phyloP scores from a whole-genome alignment of 2,797 vertebrate species.

The Apogon talboti region DNA sequence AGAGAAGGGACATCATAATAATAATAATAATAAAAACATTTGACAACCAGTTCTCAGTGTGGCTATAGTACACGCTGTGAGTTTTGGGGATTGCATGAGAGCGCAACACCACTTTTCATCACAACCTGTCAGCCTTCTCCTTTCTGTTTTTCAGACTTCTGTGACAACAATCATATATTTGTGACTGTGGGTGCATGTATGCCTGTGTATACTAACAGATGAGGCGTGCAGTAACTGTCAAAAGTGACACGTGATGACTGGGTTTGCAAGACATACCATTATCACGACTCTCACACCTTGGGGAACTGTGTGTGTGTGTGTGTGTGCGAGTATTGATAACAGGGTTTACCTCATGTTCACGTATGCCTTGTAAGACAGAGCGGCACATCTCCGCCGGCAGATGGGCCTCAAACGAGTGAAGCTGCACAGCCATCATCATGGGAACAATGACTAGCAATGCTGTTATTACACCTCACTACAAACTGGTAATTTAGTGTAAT shows the following conservation, averaged over 20 bases:
- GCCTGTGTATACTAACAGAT: slow-evolving; percentile 26
- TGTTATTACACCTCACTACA: slow-evolving; percentile 59
- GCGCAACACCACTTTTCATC: slow-evolving; percentile 35
- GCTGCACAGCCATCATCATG: slow-evolving; percentile 36
- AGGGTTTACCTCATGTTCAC: slow-evolving; percentile 46
- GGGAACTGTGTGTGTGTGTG: slow-evolving; percentile 29
- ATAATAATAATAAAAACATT: no score
- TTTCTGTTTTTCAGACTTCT: slow-evolving; percentile 37
- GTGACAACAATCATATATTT: slow-evolving; percentile 53
- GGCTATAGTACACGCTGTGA: background rate
- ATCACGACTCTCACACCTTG: slow-evolving; percentile 63
- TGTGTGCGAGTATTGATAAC: slow-evolving; percentile 43
- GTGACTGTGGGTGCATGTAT: slow-evolving; percentile 35
- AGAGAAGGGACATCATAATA: background rate
- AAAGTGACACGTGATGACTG: slow-evolving; percentile 68
- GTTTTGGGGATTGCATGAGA: slow-evolving; percentile 22
- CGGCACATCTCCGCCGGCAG: slow-evolving; percentile 37
- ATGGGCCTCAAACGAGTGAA: slow-evolving; percentile 42
- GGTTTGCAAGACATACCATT: slow-evolving; percentile 68
- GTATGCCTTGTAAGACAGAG: slow-evolving; percentile 33
- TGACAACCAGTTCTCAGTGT: no score
- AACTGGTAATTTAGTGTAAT: slow-evolving; percentile 68
- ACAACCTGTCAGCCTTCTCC: slow-evolving; percentile 44
- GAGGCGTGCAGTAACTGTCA: slow-evolving; percentile 66
- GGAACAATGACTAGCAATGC: slow-evolving; percentile 53